These are phyloP conservation scores for Lasius fuliginosus DNA, from an alignment of 2,888 invertebrate species.

Conservation along the genomic window DNA sequence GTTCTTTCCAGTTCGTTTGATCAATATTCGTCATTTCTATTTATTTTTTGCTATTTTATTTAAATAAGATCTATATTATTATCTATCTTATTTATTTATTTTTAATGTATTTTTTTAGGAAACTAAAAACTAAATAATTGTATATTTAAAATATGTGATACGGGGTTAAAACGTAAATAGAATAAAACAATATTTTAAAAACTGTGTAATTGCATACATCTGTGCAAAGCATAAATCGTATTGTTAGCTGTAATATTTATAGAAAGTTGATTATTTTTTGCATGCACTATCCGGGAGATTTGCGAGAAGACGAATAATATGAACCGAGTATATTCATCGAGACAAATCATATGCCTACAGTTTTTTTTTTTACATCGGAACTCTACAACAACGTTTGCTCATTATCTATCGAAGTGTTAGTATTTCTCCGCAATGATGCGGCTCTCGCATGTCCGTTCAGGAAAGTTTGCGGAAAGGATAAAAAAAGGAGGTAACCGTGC, in stretches of 20 bases:
- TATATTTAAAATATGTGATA: neutral
- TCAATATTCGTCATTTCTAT: neutral
- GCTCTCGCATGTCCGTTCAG: constrained; percentile 19
- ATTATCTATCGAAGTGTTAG: constrained; percentile 46
- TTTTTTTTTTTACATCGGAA: constrained; percentile 47
- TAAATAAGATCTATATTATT: neutral
- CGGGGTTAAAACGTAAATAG: neutral
- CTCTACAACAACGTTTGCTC: constrained; percentile 25
- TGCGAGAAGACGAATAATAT: neutral
- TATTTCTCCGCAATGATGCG: constrained; percentile 35
- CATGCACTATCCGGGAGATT: constrained; percentile 12
- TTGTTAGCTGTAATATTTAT: neutral
- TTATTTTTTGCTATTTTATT: neutral
- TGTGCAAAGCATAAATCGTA: neutral
- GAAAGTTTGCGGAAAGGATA: constrained; percentile 35
- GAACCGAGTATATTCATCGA: neutral
- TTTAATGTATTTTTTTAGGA: neutral
- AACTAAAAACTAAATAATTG: neutral
- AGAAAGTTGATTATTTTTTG: constrained; percentile 30
- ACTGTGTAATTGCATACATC: neutral
- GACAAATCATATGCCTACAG: constrained; percentile 29
- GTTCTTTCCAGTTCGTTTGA: neutral
- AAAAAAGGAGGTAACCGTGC: constrained; percentile 35
- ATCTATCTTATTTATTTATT: neutral
- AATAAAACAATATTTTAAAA: neutral